Evolutionary conservation across 2,113 vertebrate genomes (phyloP), one percentile per base, ranked within the genome.

Genomic region (Rhineura floridana): DNA sequence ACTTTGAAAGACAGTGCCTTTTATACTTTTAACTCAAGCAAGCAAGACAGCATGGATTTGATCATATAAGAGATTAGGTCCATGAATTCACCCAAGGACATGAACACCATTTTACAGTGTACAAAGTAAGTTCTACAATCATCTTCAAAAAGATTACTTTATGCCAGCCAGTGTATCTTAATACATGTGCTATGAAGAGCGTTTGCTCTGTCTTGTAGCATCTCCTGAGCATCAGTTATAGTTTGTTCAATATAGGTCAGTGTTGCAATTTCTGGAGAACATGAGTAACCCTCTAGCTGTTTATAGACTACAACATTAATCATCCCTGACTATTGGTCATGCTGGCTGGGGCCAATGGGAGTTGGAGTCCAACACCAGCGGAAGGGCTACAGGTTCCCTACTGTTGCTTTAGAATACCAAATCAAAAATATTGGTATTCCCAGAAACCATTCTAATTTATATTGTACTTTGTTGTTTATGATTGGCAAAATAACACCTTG

Each of bases 111-210:
- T 15, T 80, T 42, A 73, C 6, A 42, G 30, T 36, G 8, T 55
- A 73, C 33, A n/a, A 70, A 52, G 23, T 9, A 70, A 62, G 17
- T 59, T 13, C 15, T 17, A 33, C 67, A 69, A 12, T 28, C 33
- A 33, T 69, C 28, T 62, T 23, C 33, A 73, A 10, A 39, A 42
- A 28, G 36, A 6, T 69, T 55, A 42, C 36, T 81, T 70, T 30
- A 69, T 39, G 46, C 46, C 70, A 11, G 30, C 15, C 36, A 7
- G 42, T 42, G 55, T 42, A 81, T 63, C 36, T 28, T 92, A 59
- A 44, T 33, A 80, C 80, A 48, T 52, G 9, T 30, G 86, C 90
- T 91, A 23, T 7, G 80, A 28, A n/a, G 48, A 78, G 86, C 88
- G 69, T 28, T 88, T 87, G 80, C 28, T 62, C 59, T 86, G 86